Evolutionary conservation across 1,140 invertebrate genomes (phyloP).

Genomic region (Adelges cooleyi): DNA sequence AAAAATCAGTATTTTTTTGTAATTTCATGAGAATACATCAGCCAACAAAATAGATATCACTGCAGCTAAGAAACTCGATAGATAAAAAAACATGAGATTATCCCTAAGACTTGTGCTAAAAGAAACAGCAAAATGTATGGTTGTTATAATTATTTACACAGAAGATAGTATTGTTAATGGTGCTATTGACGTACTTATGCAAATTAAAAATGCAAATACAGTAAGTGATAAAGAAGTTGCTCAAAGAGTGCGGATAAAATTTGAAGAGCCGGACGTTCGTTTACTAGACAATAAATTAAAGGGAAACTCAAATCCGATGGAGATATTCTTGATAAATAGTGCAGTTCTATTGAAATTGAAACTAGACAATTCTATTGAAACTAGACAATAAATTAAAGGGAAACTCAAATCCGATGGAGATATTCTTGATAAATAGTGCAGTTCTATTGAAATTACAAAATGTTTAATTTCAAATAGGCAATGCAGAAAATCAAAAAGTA

Average conservation of each 20-base stretch:
- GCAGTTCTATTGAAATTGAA: too few relatives aligned
- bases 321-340: background rate
- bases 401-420: background rate
- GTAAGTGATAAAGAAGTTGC: background rate
- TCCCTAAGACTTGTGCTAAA: background rate
- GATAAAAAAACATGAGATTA: background rate
- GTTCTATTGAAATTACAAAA: too few relatives aligned
- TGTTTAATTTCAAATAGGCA: background rate
- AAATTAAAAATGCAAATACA: background rate
- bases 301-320: background rate
- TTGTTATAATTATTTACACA: constrained; percentile 38
- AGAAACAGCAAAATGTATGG: constrained; percentile 34
- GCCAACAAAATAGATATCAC: background rate
- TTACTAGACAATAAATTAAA: background rate
- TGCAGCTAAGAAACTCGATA: background rate
- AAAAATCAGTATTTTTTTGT: background rate
- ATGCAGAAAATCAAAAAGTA: background rate
- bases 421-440: background rate
- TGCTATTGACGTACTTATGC: constrained; percentile 32
- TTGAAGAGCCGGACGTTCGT: background rate
- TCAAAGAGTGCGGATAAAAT: background rate
- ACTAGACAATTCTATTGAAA: background rate
- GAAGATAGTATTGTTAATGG: constrained; percentile 38
- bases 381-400: background rate
- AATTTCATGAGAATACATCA: background rate